These are phyloP conservation scores for Ennomos erosarius DNA, from an alignment of 2,888 invertebrate species.

Conservation along the genomic window DNA sequence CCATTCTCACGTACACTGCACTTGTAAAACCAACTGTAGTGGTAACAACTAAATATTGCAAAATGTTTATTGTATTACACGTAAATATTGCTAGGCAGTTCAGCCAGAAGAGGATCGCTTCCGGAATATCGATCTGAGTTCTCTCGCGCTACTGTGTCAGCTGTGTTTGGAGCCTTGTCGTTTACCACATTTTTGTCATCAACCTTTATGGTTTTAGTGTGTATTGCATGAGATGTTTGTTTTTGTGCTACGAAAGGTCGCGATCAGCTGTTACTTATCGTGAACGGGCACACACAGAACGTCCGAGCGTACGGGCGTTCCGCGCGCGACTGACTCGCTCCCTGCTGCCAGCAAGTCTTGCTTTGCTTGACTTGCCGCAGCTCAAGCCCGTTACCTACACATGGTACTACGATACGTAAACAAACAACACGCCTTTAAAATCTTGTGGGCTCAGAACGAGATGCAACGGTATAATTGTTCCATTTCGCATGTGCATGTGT, in stretches of 20 bases:
- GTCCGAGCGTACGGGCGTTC: slow-evolving; percentile 66
- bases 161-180: slow-evolving; percentile 41
- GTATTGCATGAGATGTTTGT: slow-evolving; percentile 58
- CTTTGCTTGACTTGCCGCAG: slow-evolving; percentile 23
- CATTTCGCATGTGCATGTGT: slow-evolving; percentile 32
- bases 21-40: slow-evolving; percentile 59
- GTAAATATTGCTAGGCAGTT: slow-evolving; percentile 64
- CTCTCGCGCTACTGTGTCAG: slow-evolving; percentile 52
- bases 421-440: slow-evolving; percentile 68
- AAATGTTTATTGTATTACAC: slow-evolving; percentile 65
- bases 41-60: slow-evolving; percentile 62
- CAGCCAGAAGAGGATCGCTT: slow-evolving; percentile 62
- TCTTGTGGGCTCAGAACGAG: slow-evolving; percentile 36
- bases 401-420: slow-evolving; percentile 79
- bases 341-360: slow-evolving; percentile 36
- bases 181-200: slow-evolving; percentile 40
- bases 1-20: slow-evolving; percentile 73
- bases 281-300: slow-evolving; percentile 51
- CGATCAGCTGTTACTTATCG: slow-evolving; percentile 71
- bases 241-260: slow-evolving; percentile 51
- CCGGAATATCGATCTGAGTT: slow-evolving; percentile 71
- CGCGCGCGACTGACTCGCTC: slow-evolving; percentile 75
- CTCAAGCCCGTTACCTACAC: slow-evolving; percentile 72
- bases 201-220: slow-evolving; percentile 33
- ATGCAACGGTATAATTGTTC: slow-evolving; percentile 44